phyloP scores from a whole-genome alignment of 2,113 vertebrate genomes.

The Vimba vimba region DNA sequence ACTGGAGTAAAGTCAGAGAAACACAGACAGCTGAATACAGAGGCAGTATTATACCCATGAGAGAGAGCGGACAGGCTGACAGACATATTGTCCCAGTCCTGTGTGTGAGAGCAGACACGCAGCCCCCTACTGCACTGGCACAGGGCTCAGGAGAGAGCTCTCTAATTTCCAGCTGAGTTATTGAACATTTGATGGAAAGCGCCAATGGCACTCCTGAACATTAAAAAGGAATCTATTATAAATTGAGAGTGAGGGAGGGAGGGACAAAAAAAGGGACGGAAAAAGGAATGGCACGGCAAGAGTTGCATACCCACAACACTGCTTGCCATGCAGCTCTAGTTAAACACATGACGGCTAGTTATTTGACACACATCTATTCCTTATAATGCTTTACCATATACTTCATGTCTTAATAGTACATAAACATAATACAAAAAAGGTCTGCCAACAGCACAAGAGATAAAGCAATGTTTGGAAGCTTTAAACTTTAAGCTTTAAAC shows the following conservation, averaged over 20 bases:
- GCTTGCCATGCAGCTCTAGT: background rate
- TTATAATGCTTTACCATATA: background rate
- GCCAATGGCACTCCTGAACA: slow-evolving; percentile 44
- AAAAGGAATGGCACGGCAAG: slow-evolving; percentile 3
- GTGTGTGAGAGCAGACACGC: slow-evolving; percentile 33
- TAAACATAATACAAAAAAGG: background rate
- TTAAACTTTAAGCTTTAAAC: background rate
- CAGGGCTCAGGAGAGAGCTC: slow-evolving; percentile 24
- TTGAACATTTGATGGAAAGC: slow-evolving; percentile 47
- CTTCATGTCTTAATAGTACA: background rate
- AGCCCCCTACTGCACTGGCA: slow-evolving; percentile 16
- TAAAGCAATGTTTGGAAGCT: background rate
- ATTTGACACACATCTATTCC: background rate
- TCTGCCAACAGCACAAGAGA: background rate
- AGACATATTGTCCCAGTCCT: slow-evolving; percentile 4
- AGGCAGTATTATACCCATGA: background rate
- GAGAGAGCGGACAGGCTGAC: background rate
- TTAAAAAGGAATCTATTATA: slow-evolving; percentile 41
- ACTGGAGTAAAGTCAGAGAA: background rate
- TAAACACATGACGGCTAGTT: background rate
- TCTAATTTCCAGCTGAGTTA: slow-evolving; percentile 47
- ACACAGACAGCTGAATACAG: slow-evolving; percentile 12
- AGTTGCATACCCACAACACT: background rate
- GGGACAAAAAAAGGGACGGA: background rate
- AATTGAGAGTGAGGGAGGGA: slow-evolving; percentile 3